These are phyloP conservation scores for Linepithema humile DNA, from an alignment of 1,140 invertebrate genomes.

Conservation along the genomic window DNA sequence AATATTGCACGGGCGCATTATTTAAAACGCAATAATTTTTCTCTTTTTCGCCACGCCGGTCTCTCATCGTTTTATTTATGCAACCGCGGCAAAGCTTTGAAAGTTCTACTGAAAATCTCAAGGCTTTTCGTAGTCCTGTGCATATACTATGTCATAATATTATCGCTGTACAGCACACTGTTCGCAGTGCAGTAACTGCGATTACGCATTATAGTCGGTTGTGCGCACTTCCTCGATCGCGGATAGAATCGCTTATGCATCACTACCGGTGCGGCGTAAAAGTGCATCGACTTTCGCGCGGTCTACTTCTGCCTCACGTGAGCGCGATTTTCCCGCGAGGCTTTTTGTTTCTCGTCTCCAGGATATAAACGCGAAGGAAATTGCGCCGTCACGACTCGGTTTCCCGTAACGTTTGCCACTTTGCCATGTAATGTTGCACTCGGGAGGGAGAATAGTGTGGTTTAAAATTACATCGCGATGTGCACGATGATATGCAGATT, in stretches of 20 bases:
- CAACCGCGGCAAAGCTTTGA: conserved; percentile 7
- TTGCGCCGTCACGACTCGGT: conserved; percentile 52
- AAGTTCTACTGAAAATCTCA: conserved; percentile 53
- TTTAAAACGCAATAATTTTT: not conserved
- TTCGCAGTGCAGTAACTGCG: conserved; percentile 53
- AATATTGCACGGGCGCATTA: not conserved
- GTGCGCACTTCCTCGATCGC: conserved; percentile 58
- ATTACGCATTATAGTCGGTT: conserved; percentile 41
- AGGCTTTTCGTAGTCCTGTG: conserved; percentile 11
- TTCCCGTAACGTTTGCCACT: conserved; percentile 48
- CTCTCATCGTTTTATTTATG: not conserved
- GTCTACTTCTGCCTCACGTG: conserved; percentile 26
- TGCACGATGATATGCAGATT: conserved; percentile 49
- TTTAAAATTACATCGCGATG: conserved; percentile 51
- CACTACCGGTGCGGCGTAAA: conserved; percentile 25
- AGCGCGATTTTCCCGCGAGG: conserved; percentile 36
- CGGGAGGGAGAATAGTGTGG: conserved; percentile 22
- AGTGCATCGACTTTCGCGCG: conserved; percentile 58
- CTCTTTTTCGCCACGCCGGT: not conserved
- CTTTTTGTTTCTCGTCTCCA: conserved; percentile 41
- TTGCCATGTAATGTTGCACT: conserved; percentile 49
- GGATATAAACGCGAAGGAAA: conserved; percentile 46
- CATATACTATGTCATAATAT: conserved; percentile 46
- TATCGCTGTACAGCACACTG: not conserved
- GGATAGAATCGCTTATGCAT: conserved; percentile 51